phyloP scores from a whole-genome alignment of 2,888 invertebrate species.

The Leucoma salicis region DNA sequence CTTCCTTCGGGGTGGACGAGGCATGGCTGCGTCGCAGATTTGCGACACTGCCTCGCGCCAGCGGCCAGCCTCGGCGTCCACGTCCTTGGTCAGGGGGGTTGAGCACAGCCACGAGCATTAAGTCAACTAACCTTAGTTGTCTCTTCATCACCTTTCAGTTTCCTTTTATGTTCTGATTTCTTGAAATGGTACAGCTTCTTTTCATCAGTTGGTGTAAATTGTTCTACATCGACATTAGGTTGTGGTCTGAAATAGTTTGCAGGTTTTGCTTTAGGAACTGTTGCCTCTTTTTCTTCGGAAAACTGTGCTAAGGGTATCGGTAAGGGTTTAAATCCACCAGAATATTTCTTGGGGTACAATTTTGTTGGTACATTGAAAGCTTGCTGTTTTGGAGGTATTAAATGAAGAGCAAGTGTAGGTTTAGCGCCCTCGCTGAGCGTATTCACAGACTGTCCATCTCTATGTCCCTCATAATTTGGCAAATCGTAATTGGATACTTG shows the following conservation, averaged over 20 bases:
- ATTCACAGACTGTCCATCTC: constrained; percentile 43
- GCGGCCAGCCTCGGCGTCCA: no score
- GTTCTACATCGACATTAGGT: constrained; percentile 49
- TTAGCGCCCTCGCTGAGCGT: constrained; percentile 46
- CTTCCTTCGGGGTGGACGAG: no score
- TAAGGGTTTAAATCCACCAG: constrained; percentile 70
- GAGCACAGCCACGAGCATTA: no score
- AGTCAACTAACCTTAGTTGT: constrained; percentile 40
- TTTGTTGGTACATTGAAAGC: constrained; percentile 73
- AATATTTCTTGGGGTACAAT: constrained; percentile 83
- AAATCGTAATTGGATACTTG: constrained; percentile 22
- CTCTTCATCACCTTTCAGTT: constrained; percentile 56
- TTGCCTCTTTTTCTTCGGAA: constrained; percentile 45
- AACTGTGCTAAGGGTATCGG: constrained; percentile 66
- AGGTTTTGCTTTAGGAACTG: constrained; percentile 71
- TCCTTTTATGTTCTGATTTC: constrained; percentile 77
- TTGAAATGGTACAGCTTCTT: constrained; percentile 68
- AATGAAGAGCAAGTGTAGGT: constrained; percentile 52
- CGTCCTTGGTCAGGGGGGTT: no score
- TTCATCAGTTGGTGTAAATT: constrained; percentile 49
- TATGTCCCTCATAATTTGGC: constrained; percentile 18
- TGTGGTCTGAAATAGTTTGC: constrained; percentile 60
- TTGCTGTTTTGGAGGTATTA: constrained; percentile 51
- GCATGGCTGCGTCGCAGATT: no score
- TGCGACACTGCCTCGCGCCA: no score